These are phyloP conservation scores for Anthopleura sola DNA, from an alignment of 64 coral and sea anemone species.

Conservation along the genomic window DNA sequence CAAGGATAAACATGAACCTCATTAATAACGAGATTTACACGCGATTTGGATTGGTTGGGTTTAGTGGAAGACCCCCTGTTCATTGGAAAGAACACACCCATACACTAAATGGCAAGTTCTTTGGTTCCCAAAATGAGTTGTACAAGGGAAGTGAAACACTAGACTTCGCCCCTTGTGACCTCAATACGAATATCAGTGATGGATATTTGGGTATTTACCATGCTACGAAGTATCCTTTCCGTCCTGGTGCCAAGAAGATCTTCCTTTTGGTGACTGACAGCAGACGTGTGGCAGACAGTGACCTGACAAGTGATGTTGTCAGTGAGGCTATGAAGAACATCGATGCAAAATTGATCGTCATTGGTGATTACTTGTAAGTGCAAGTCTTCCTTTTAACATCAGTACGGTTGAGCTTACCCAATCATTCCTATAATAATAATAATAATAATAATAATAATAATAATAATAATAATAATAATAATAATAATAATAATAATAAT, in stretches of 20 bases:
- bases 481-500: too few relatives aligned
- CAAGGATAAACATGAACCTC: neutral
- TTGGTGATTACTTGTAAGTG: slow-evolving; percentile 65
- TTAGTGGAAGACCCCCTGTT: slow-evolving; percentile 53
- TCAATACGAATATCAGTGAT: slow-evolving; percentile 50
- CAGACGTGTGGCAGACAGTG: slow-evolving; percentile 44
- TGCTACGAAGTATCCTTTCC: slow-evolving; percentile 58
- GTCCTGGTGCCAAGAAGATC: slow-evolving; percentile 57
- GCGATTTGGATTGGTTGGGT: slow-evolving; percentile 68
- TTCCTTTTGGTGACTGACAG: slow-evolving; percentile 69
- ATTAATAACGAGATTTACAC: neutral
- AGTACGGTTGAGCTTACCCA: neutral
- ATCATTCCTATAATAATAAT: neutral
- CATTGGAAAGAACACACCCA: slow-evolving; percentile 65
- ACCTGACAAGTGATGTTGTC: slow-evolving; percentile 20
- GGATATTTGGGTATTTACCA: slow-evolving; percentile 57
- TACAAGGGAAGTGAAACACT: slow-evolving; percentile 14
- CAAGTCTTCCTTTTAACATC: neutral
- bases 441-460: too few relatives aligned
- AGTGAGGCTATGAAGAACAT: slow-evolving; percentile 49
- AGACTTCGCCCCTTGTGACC: slow-evolving; percentile 17
- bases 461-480: too few relatives aligned
- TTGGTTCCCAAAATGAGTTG: slow-evolving; percentile 30
- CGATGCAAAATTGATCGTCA: slow-evolving; percentile 51
- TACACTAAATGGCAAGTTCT: slow-evolving; percentile 49